Conservation (phyloP, 2,888 invertebrate species). For the Cephus pygmeus region DNA sequence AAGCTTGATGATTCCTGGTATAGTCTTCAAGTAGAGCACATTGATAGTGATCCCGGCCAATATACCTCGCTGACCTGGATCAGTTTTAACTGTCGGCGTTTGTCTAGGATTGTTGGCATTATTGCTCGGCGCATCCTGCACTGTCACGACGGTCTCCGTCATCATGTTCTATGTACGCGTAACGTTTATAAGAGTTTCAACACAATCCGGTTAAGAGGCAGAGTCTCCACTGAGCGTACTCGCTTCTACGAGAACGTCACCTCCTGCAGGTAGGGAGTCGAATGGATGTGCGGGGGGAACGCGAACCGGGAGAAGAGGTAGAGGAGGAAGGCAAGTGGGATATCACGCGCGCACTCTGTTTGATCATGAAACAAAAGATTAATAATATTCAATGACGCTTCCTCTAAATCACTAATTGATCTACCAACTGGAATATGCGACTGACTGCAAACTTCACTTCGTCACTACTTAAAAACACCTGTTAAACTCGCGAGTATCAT, state of each 20-base stretch:
- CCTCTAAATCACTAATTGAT: background rate
- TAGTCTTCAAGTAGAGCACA: slow-evolving; percentile 81
- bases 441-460: background rate
- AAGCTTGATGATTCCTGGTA: slow-evolving; percentile 85
- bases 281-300: background rate
- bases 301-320: background rate
- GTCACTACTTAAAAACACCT: background rate
- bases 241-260: background rate
- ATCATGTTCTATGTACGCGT: slow-evolving; percentile 70
- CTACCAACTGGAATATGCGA: background rate
- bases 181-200: background rate
- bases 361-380: background rate
- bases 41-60: slow-evolving; percentile 82
- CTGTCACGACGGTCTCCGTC: slow-evolving; percentile 86
- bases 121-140: slow-evolving; percentile 75
- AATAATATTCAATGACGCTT: background rate
- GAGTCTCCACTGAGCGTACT: background rate
- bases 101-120: slow-evolving; percentile 64
- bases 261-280: background rate
- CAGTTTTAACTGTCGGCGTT: slow-evolving; percentile 64
- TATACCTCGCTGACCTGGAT: slow-evolving; percentile 69
- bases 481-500: background rate
- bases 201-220: background rate
- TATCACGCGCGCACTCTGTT: background rate
- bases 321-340: background rate